phyloP scores from a whole-genome alignment of 2,113 vertebrate genomes.

The Eira barbara region DNA sequence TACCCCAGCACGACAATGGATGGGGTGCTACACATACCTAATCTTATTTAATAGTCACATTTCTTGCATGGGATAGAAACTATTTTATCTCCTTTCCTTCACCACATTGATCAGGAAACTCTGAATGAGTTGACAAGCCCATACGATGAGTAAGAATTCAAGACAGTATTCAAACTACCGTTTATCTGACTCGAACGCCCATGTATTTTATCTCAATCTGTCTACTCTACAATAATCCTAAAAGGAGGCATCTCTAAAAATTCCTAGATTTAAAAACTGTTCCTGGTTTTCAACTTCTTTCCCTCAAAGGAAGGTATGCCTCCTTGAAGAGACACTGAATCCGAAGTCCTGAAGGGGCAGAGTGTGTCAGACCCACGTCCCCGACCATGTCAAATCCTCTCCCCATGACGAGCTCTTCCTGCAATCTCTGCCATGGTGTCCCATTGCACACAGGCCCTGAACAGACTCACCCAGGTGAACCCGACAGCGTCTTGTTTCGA shows the following conservation, averaged over 20 bases:
- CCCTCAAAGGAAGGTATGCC: neutral
- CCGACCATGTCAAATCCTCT: neutral
- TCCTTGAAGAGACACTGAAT: neutral
- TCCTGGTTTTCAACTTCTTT: neutral
- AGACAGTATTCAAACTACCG: neutral
- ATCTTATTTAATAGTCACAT: neutral
- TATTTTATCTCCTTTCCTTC: neutral
- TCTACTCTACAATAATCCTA: neutral
- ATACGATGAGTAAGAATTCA: neutral
- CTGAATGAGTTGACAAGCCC: neutral
- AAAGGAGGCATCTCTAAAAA: neutral
- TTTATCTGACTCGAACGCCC: neutral
- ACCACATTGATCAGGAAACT: neutral
- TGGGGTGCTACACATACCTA: neutral
- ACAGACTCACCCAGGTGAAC: accelerated
- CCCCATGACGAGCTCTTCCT: neutral
- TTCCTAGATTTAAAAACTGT: neutral
- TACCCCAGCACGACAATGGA: neutral
- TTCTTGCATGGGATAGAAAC: neutral
- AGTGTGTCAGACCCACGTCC: accelerated
- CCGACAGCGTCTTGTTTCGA: neutral
- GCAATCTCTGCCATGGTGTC: neutral
- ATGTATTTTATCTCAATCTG: neutral
- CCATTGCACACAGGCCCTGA: neutral
- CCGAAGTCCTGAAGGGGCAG: accelerated